phyloP scores from a whole-genome alignment of 1,140 invertebrate genomes.

The Daktulosphaira vitifoliae region DNA sequence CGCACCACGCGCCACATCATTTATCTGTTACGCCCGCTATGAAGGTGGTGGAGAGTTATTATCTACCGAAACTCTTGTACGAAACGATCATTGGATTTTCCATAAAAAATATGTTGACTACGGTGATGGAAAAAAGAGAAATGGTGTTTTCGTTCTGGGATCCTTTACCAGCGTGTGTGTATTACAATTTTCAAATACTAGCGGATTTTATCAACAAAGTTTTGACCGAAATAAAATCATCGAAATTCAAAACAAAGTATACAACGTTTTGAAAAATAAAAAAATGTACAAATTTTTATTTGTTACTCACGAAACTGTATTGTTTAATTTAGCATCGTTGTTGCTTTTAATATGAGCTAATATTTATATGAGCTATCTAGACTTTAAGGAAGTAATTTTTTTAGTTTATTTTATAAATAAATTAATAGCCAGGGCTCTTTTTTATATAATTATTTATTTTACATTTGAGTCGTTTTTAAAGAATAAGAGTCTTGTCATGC shows the following conservation, averaged over 20 bases:
- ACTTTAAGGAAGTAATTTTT: no score
- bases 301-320: no score
- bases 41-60: constrained; percentile 46
- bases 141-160: constrained; percentile 72
- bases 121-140: constrained; percentile 60
- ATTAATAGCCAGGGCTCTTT: no score
- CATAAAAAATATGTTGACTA: constrained; percentile 52
- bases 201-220: constrained; percentile 51
- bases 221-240: constrained; percentile 42
- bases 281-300: no score
- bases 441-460: no score
- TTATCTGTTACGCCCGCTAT: constrained; percentile 44
- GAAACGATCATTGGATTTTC: constrained; percentile 47
- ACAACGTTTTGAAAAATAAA: constrained; percentile 8
- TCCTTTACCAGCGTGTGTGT: constrained; percentile 69
- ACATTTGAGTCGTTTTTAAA: no score
- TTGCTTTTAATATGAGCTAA: no score
- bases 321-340: no score
- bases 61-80: constrained; percentile 48
- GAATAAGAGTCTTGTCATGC: no score
- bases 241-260: neutral
- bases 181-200: constrained; percentile 67
- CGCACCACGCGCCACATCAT: constrained; percentile 46
- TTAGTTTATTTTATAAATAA: no score
- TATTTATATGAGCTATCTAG: no score